Percentiles rank a stretch among this genome's conserved stretches.
Conservation (phyloP, 2,888 invertebrate genomes). For the Pammene fasciana region DNA sequence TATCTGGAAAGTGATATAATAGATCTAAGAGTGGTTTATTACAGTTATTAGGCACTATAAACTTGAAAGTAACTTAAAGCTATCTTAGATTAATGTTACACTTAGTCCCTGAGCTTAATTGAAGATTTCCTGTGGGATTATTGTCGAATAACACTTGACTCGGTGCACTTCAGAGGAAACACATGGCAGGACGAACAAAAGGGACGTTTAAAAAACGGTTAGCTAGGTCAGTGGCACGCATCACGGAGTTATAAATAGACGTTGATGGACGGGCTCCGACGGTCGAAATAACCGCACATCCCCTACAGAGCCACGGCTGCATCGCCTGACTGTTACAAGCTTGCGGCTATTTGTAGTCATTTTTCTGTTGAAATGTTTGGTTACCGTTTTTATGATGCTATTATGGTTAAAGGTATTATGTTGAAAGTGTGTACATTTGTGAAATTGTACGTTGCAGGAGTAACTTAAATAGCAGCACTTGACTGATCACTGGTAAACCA, state of each 20-base stretch:
- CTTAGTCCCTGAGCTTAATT: neutral
- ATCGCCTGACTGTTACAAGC: slow-evolving; percentile 42
- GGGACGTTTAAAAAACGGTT: slow-evolving; percentile 44
- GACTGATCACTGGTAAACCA: slow-evolving; percentile 1
- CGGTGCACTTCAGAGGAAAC: slow-evolving; percentile 15
- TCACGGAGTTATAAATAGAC: slow-evolving; percentile 60
- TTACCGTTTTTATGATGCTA: slow-evolving; percentile 31
- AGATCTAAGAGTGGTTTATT: too few relatives aligned
- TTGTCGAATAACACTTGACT: slow-evolving; percentile 11
- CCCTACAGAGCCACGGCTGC: slow-evolving; percentile 48
- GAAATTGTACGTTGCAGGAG: slow-evolving; percentile 18
- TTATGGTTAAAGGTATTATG: slow-evolving; percentile 26
- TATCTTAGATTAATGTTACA: neutral
- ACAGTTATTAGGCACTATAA: too few relatives aligned
- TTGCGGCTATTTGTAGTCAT: slow-evolving; percentile 33
- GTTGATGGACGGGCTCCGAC: slow-evolving; percentile 50
- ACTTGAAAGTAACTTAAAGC: too few relatives aligned
- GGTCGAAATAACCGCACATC: slow-evolving; percentile 59
- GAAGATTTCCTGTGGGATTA: neutral
- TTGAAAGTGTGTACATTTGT: slow-evolving; percentile 14
- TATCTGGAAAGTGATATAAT: too few relatives aligned
- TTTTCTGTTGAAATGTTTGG: slow-evolving; percentile 32
- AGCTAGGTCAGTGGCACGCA: slow-evolving; percentile 69
- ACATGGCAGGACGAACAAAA: slow-evolving; percentile 6
- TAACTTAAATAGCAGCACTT: too few relatives aligned